Evolutionary conservation across 1,140 invertebrate genomes (phyloP).

Genomic region (Saccostrea glomerata): DNA sequence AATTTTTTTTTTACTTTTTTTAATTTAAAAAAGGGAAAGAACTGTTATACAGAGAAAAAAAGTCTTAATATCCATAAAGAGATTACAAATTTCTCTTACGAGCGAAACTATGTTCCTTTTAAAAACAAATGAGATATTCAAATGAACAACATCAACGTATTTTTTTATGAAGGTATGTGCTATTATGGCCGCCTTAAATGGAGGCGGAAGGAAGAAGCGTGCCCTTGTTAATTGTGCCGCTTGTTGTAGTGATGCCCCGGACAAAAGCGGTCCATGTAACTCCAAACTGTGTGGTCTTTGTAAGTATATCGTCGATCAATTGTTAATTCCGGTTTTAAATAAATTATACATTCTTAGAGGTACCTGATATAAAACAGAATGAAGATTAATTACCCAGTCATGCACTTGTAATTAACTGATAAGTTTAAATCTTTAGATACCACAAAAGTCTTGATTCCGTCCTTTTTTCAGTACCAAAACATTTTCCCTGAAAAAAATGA

Average conservation of each 20-base stretch:
- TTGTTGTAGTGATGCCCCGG: constrained; percentile 7
- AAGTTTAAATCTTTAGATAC: no score
- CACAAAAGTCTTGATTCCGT: no score
- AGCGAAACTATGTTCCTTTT: neutral
- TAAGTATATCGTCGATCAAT: neutral
- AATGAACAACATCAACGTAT: neutral
- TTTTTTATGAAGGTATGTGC: neutral
- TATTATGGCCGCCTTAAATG: neutral
- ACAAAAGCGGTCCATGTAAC: neutral
- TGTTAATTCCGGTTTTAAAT: neutral
- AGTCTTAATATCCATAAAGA: neutral
- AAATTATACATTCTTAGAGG: neutral
- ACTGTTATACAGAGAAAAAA: neutral
- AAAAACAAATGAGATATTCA: neutral
- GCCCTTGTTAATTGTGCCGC: constrained; percentile 15
- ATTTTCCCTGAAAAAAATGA: no score
- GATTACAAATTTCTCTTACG: neutral
- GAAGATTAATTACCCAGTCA: neutral
- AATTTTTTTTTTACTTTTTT: neutral
- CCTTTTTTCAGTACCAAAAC: no score
- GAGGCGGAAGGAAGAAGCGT: neutral
- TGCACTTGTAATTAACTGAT: no score
- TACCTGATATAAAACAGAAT: neutral
- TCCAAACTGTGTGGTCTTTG: neutral
- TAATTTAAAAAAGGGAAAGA: neutral